A percentile compares a stretch with the other conserved stretches of the same genome.
Evolutionary conservation across 2,797 vertebrate genomes (phyloP).

Genomic region (Limnodromus scolopaceus): DNA sequence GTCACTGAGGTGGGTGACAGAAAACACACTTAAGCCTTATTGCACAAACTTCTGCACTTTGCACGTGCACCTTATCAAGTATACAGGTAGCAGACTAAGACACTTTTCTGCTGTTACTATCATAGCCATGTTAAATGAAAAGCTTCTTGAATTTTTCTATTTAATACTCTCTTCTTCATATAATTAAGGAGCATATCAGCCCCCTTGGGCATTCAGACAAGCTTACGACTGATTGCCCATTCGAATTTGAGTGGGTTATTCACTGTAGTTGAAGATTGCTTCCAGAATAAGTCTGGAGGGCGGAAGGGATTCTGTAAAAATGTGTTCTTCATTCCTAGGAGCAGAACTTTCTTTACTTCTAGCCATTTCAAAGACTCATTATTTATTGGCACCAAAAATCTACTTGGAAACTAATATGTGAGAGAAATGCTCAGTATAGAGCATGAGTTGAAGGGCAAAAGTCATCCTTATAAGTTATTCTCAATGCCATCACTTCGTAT

Average conservation of each 20-base stretch:
- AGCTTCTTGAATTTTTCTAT: neutral
- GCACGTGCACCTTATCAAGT: neutral
- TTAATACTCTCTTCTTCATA: neutral
- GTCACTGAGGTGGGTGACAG: neutral
- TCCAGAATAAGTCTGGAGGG: neutral
- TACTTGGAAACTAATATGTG: neutral
- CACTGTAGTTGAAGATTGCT: neutral
- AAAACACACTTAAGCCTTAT: neutral
- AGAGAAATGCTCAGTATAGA: neutral
- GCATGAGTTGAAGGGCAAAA: constrained; percentile 4
- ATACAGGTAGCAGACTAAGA: neutral
- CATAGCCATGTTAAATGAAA: neutral
- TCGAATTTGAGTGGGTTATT: neutral
- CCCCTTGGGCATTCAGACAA: neutral
- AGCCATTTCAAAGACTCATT: constrained; percentile 20
- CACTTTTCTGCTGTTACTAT: neutral
- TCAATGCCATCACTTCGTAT: constrained; percentile 5
- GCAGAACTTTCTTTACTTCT: constrained; percentile 1
- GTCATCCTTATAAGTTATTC: constrained; percentile 17
- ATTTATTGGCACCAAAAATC: constrained; percentile 21
- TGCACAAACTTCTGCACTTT: neutral
- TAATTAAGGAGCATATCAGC: neutral
- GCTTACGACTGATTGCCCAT: neutral
- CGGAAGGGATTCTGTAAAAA: neutral
- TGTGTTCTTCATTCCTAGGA: neutral